Conservation (phyloP, 2,797 vertebrate species). For the Pyrocephalus nanus region DNA sequence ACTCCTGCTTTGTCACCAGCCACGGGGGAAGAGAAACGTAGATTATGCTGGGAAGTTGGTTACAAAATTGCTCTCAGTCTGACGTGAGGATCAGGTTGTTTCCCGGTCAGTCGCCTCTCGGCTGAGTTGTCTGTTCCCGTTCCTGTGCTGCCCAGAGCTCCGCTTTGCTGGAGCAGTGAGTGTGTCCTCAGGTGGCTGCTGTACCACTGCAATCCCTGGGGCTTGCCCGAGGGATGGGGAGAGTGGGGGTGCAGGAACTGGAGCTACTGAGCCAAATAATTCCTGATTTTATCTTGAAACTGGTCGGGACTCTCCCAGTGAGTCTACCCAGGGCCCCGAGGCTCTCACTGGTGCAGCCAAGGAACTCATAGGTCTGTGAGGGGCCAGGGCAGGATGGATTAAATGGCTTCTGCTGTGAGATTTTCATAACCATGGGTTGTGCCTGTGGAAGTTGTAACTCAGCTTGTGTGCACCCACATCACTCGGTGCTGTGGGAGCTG, state of each 20-base stretch:
- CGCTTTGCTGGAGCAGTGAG: not conserved
- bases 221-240: accelerated
- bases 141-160: not conserved
- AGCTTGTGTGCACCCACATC: slow-evolving; percentile 38
- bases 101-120: not conserved
- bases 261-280: not conserved
- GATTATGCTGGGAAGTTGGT: not conserved
- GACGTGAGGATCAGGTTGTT: not conserved
- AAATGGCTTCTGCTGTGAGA: not conserved
- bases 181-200: slow-evolving; percentile 53
- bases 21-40: not conserved
- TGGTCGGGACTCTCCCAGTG: accelerated
- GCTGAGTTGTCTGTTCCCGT: not conserved
- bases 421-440: not conserved
- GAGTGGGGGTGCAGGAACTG: not conserved
- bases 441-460: not conserved
- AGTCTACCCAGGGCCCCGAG: accelerated
- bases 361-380: accelerated
- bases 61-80: not conserved
- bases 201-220: not conserved
- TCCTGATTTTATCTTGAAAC: not conserved
- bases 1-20: not conserved
- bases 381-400: not conserved
- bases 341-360: accelerated
- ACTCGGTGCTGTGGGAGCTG: slow-evolving; percentile 18